These are phyloP conservation scores for Tenebrio molitor DNA, from an alignment of 1,140 invertebrate species.

Conservation along the genomic window DNA sequence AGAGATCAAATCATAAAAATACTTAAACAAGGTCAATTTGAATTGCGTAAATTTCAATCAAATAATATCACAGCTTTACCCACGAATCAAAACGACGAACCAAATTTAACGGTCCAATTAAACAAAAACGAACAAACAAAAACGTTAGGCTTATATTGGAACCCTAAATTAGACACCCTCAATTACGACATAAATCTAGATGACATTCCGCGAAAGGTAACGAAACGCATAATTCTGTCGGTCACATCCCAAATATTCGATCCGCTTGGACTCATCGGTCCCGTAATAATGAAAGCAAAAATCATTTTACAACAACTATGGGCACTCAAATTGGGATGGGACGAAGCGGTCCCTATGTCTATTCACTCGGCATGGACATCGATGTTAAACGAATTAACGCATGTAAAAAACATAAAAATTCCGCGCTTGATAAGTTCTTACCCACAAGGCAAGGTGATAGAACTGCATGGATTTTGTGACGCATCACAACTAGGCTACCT, in stretches of 20 bases:
- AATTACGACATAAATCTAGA: background rate
- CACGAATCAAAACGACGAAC: background rate
- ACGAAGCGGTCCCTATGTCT: conserved; percentile 56
- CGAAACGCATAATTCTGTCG: conserved; percentile 32
- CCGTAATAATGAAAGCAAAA: conserved; percentile 59
- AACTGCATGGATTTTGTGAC: conserved; percentile 57
- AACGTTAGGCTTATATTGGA: conserved; percentile 29
- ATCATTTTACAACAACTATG: conserved; percentile 62
- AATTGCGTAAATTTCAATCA: background rate
- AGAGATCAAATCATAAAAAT: background rate
- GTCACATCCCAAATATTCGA: conserved; percentile 51
- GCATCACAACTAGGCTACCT: conserved; percentile 58
- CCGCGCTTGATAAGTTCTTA: background rate
- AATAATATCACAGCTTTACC: background rate
- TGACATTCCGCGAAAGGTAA: background rate
- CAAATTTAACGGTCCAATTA: background rate
- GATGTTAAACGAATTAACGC: background rate
- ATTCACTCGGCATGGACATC: too few relatives aligned
- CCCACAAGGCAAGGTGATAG: background rate
- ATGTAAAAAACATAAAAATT: background rate
- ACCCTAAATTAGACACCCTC: background rate
- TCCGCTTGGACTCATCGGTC: conserved; percentile 58
- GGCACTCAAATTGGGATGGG: conserved; percentile 60
- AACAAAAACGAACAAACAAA: conserved; percentile 4
- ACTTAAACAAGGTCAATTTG: background rate